phyloP scores from a whole-genome alignment of 2,888 invertebrate genomes.

The Ophion ventricosus region DNA sequence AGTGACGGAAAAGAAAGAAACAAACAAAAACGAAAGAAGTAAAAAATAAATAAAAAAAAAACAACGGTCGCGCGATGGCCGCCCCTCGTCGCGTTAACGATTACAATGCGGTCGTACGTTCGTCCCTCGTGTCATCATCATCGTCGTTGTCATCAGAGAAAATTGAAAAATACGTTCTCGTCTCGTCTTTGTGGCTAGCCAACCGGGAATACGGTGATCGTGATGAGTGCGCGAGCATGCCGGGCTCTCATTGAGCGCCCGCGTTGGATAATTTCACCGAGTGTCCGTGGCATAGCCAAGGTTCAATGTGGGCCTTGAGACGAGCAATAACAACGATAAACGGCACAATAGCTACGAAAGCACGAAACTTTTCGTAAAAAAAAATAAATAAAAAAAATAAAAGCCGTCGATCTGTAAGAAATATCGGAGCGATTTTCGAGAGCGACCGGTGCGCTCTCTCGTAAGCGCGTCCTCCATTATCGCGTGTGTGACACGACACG shows the following conservation, averaged over 20 bases:
- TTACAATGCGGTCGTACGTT: slow-evolving; percentile 63
- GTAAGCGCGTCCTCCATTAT: slow-evolving; percentile 53
- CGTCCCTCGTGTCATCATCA: slow-evolving; percentile 26
- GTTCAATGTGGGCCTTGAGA: not conserved
- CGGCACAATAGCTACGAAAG: not conserved
- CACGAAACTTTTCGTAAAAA: not conserved
- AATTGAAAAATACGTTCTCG: slow-evolving; percentile 71
- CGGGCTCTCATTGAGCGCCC: slow-evolving; percentile 63
- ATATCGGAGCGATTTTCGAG: not conserved
- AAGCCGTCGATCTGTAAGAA: not conserved
- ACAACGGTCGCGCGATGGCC: slow-evolving; percentile 78
- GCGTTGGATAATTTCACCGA: slow-evolving; percentile 44
- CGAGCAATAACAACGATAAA: not conserved
- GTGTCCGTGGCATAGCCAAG: not conserved
- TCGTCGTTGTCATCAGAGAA: slow-evolving; percentile 61
- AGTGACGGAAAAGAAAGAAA: slow-evolving; percentile 3
- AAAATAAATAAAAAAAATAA: not conserved
- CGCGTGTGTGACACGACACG: slow-evolving; percentile 43
- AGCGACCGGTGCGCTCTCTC: slow-evolving; percentile 50
- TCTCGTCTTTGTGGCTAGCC: slow-evolving; percentile 72
- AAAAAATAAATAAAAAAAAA: slow-evolving; percentile 38
- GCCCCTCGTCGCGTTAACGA: slow-evolving; percentile 76
- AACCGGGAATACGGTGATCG: slow-evolving; percentile 71
- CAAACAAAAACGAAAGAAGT: not conserved
- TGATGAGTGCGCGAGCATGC: slow-evolving; percentile 63